Percentiles rank a stretch among this genome's conserved stretches.
phyloP scores from a whole-genome alignment of 2,797 vertebrate species.

The Sebastes hubbsi region DNA sequence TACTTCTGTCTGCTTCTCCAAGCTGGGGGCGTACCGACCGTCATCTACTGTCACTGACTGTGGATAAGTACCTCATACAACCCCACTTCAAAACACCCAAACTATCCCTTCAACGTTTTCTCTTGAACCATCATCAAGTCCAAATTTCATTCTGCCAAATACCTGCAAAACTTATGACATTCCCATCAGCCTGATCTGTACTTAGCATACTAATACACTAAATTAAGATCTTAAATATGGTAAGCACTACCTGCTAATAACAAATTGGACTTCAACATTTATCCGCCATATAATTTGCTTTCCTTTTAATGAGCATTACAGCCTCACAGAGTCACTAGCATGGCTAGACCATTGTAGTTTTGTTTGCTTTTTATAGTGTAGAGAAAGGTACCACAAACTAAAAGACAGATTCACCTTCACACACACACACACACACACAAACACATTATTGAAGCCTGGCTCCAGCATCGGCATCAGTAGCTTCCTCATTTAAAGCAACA shows the following conservation, averaged over 20 bases:
- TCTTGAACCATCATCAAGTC: not conserved
- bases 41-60: not conserved
- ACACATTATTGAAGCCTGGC: not conserved
- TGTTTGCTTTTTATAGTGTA: not conserved
- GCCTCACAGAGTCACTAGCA: not conserved
- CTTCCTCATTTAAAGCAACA: slow-evolving; percentile 17
- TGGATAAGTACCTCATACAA: not conserved
- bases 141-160: not conserved
- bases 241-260: not conserved
- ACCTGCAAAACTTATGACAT: not conserved
- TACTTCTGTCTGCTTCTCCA: not conserved
- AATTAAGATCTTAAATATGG: not conserved
- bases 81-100: not conserved
- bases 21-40: not conserved
- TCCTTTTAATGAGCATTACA: not conserved
- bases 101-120: not conserved
- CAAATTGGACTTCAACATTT: not conserved
- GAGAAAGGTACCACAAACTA: not conserved
- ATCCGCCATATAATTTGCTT: not conserved
- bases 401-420: slow-evolving; percentile 4
- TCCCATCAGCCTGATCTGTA: not conserved
- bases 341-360: not conserved
- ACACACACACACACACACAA: not conserved
- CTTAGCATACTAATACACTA: not conserved
- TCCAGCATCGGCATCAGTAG: not conserved